These are phyloP conservation scores for Pelagia noctiluca DNA, from an alignment of 30 jellyfish, hydroid and myxozoan genomes.

Conservation along the genomic window DNA sequence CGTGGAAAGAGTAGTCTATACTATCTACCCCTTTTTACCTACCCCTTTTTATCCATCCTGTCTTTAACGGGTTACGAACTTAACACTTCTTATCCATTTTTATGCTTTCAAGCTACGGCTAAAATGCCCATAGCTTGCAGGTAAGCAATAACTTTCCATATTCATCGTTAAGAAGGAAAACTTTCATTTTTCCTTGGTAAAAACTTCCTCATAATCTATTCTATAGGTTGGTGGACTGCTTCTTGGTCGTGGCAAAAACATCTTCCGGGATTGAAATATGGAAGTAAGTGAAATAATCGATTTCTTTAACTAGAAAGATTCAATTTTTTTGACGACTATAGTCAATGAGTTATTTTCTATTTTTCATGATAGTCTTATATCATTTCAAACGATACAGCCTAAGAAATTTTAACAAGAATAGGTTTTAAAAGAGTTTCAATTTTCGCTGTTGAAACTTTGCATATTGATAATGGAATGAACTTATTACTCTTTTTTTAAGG, in stretches of 20 bases:
- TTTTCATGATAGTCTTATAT: not conserved
- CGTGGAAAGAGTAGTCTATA: too few relatives aligned
- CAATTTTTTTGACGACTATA: not conserved
- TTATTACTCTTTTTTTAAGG: not conserved
- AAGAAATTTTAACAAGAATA: not conserved
- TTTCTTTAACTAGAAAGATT: not conserved
- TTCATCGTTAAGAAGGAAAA: too few relatives aligned
- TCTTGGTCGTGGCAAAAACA: slow-evolving; percentile 67
- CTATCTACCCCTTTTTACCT: too few relatives aligned
- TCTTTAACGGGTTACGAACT: not conserved
- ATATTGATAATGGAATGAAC: not conserved
- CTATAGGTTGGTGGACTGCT: slow-evolving; percentile 70
- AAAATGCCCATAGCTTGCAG: too few relatives aligned
- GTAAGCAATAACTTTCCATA: too few relatives aligned
- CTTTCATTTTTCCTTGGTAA: not conserved
- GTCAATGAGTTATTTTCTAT: too few relatives aligned
- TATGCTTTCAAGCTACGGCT: not conserved
- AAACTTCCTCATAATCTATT: not conserved
- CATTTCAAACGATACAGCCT: not conserved
- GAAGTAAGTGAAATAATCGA: slow-evolving; percentile 32
- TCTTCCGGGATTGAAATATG: slow-evolving; percentile 66
- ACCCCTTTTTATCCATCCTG: not conserved
- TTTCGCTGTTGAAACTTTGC: not conserved
- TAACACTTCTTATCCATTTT: not conserved
- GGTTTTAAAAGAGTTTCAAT: too few relatives aligned